Evolutionary conservation across 2,113 vertebrate genomes (phyloP), one percentile per base, ranked within the genome.

Genomic region (Sinocyclocheilus anophthalmus): DNA sequence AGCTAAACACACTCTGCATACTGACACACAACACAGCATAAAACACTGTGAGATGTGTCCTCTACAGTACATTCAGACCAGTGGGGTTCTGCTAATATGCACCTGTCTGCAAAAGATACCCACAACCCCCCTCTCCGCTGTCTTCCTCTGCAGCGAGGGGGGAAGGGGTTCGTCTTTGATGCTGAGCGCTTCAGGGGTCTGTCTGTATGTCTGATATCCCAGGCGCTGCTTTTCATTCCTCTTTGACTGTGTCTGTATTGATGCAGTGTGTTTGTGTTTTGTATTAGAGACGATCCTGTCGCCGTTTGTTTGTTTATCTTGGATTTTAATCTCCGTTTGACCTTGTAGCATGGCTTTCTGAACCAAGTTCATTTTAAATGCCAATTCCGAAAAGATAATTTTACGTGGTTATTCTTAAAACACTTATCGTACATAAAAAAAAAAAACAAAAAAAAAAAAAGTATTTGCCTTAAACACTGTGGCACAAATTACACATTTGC

Each of bases 141-240:
- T 67, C 69, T 45, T 26, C 26, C 39, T 65, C 0, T 73, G 2
- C 57, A 9, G 10, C 3, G 20, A 24, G 26, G 69, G 73, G 24
- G 77, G 81, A 61, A 84, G 73, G 69, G 85, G 63, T 67, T 75
- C 10, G 26, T 48, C 26, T 61, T 84, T 86, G 75, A 81, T 50
- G 76, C 67, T 42, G 13, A 59, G 48, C 45, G 76, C 45, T 73
- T 39, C 24, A 63, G 80, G 88, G 69, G 26, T 45, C 30, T 61
- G 61, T 85, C 79, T 73, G 59, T 82, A 33, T 77, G 55, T 86
- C 84, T 86, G 76, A 59, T 50, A 53, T 76, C 76, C 48, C 20
- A 33, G 76, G 57, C 30, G 67, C 78, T 84, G 67, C 69, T 39
- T 83, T 88, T 84, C 81, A 22, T 0, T 42, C n/a, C 55, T 55